phyloP scores from a whole-genome alignment of 1,140 invertebrate genomes.

The Drosophila neocordata region DNA sequence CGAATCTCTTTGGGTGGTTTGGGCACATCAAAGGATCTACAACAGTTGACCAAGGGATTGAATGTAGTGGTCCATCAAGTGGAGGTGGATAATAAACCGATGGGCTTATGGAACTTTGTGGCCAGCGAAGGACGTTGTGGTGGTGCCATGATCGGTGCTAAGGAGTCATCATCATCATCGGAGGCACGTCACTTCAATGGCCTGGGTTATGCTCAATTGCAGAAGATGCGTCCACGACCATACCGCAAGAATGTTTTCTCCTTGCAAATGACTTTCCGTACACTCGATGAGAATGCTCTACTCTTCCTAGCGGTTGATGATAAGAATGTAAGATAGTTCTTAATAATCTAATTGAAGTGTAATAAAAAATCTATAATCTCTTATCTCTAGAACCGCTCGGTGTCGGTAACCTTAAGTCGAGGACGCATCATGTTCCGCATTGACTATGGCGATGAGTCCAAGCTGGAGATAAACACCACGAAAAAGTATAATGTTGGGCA shows the following conservation, averaged over 20 bases:
- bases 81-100: constrained; percentile 88
- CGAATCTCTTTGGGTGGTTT: constrained; percentile 85
- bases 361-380: not conserved
- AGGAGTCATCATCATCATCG: constrained; percentile 66
- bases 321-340: constrained; percentile 84
- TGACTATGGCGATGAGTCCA: constrained; percentile 86
- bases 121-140: constrained; percentile 87
- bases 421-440: constrained; percentile 91
- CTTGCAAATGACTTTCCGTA: constrained; percentile 91
- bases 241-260: constrained; percentile 90
- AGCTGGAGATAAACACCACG: constrained; percentile 87
- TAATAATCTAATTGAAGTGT: not conserved
- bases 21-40: constrained; percentile 76
- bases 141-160: constrained; percentile 75
- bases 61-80: constrained; percentile 91
- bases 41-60: constrained; percentile 84
- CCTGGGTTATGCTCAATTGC: constrained; percentile 89
- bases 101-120: constrained; percentile 95
- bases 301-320: constrained; percentile 92
- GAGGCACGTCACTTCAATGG: constrained; percentile 87
- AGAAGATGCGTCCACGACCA: constrained; percentile 85
- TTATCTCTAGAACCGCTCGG: constrained; percentile 87
- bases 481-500: constrained; percentile 92
- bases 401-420: constrained; percentile 89
- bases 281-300: constrained; percentile 93